These are phyloP conservation scores for Diplogasteroides magnus DNA, from an alignment of 1,140 invertebrate genomes.

Conservation along the genomic window DNA sequence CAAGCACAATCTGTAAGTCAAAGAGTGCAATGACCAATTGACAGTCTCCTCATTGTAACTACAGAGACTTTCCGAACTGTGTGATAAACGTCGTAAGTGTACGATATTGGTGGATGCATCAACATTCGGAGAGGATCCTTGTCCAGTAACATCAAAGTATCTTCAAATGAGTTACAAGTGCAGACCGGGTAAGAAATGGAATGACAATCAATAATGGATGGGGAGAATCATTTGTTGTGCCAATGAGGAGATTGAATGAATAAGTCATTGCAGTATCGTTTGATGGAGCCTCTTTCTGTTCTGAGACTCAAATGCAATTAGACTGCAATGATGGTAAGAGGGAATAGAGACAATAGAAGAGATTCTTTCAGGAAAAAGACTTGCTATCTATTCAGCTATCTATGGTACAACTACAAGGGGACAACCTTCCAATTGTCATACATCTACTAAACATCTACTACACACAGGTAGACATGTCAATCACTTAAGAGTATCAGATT, in stretches of 20 bases:
- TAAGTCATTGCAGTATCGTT: slow-evolving; percentile 15
- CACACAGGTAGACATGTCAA: not conserved
- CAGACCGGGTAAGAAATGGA: slow-evolving; percentile 6
- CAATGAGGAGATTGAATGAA: not conserved
- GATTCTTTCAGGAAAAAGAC: not conserved
- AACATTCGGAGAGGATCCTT: slow-evolving; percentile 27
- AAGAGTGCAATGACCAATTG: not conserved
- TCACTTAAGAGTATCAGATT: no score
- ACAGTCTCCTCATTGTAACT: not conserved
- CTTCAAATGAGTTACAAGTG: slow-evolving; percentile 32
- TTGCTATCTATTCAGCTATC: not conserved
- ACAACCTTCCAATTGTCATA: not conserved
- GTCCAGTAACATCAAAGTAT: slow-evolving; percentile 27
- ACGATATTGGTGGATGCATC: slow-evolving; percentile 21
- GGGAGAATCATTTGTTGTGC: not conserved
- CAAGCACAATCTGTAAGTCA: slow-evolving; percentile 24
- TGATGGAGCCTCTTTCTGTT: slow-evolving; percentile 23
- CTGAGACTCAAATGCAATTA: slow-evolving; percentile 17
- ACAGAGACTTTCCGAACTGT: slow-evolving; percentile 26
- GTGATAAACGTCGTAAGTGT: slow-evolving; percentile 26
- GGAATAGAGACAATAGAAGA: slow-evolving; percentile 15
- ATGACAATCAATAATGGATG: not conserved
- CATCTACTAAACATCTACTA: not conserved
- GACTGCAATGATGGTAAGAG: no score
- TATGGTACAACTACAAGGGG: not conserved